Conservation (phyloP, 2,797 vertebrate genomes). For the Trachurus trachurus region DNA sequence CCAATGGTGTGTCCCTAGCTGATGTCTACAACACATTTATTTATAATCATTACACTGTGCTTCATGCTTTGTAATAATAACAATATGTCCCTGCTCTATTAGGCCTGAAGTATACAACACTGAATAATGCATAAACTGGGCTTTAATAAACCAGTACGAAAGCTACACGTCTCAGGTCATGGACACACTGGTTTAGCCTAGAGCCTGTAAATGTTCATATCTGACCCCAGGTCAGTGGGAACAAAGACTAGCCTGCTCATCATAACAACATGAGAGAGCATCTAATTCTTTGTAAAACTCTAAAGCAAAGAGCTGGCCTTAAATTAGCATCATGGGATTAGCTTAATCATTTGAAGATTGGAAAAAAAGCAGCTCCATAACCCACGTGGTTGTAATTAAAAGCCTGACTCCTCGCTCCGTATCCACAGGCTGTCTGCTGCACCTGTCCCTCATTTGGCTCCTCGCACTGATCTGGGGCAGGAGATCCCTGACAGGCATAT, state of each 20-base stretch:
- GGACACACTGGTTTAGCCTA: neutral
- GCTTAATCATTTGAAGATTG: constrained; percentile 62
- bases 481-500: constrained; percentile 74
- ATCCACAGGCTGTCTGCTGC: constrained; percentile 71
- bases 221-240: neutral
- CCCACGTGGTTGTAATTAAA: constrained; percentile 77
- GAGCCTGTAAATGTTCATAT: neutral
- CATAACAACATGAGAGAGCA: neutral
- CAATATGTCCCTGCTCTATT: neutral
- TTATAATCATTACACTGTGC: neutral
- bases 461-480: constrained; percentile 67
- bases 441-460: constrained; percentile 77
- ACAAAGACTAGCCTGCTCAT: neutral
- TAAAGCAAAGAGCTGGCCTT: constrained; percentile 32
- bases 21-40: neutral
- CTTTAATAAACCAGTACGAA: neutral
- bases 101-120: neutral
- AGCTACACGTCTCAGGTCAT: neutral
- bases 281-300: constrained; percentile 23
- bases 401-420: constrained; percentile 59
- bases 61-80: neutral
- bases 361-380: constrained; percentile 43
- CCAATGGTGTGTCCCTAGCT: neutral
- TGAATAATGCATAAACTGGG: neutral
- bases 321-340: constrained; percentile 63